Conservation (phyloP, 2,797 vertebrate genomes). For the Siniperca obscura region DNA sequence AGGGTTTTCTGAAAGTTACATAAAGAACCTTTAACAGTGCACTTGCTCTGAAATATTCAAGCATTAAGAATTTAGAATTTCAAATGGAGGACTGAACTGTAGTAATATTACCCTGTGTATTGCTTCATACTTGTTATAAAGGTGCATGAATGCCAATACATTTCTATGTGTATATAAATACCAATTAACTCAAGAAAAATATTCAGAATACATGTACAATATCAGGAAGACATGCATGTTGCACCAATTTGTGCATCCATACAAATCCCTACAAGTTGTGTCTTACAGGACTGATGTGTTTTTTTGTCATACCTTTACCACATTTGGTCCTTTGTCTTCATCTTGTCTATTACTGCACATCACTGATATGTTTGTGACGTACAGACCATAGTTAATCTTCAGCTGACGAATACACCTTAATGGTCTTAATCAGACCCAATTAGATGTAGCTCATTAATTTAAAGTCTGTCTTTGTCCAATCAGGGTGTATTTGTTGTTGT, state of each 20-base stretch:
- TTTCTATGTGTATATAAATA: not conserved
- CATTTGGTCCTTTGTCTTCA: not conserved
- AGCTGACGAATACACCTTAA: conserved; percentile 23
- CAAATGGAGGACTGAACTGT: not conserved
- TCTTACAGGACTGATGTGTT: not conserved
- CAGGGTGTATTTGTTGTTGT: conserved; percentile 77
- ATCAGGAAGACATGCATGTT: not conserved
- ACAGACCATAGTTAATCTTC: not conserved
- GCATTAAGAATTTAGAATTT: not conserved
- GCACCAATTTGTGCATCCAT: not conserved
- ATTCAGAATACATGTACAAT: not conserved
- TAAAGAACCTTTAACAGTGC: too few relatives aligned
- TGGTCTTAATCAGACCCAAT: conserved; percentile 66
- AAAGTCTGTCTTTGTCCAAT: conserved; percentile 53
- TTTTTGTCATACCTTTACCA: not conserved
- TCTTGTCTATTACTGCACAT: not conserved
- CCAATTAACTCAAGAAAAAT: not conserved
- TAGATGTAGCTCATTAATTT: conserved; percentile 61
- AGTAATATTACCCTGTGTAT: not conserved
- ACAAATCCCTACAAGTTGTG: not conserved
- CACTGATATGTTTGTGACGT: conserved; percentile 4
- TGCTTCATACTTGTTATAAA: not conserved
- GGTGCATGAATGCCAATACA: not conserved
- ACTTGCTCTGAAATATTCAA: too few relatives aligned
- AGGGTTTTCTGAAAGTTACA: too few relatives aligned